Evolutionary conservation across 2,797 vertebrate species (phyloP).

Genomic region (Eospalax fontanierii): DNA sequence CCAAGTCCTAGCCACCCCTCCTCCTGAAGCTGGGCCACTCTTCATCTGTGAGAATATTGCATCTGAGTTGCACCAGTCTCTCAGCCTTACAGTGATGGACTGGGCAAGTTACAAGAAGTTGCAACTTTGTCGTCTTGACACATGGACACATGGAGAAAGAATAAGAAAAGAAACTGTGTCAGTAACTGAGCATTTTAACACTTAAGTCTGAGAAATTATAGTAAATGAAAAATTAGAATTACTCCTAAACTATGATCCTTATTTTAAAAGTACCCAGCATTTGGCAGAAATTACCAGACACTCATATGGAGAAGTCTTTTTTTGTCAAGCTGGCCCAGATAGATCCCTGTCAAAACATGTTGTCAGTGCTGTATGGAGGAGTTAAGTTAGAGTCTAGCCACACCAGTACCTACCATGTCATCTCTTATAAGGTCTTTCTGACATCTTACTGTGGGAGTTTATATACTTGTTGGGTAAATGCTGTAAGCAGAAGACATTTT

Average conservation of each 20-base stretch:
- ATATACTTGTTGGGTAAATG: background rate
- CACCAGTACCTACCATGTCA: background rate
- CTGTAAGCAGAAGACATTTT: background rate
- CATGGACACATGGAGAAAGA: background rate
- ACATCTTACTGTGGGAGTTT: background rate
- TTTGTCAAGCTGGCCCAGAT: constrained; percentile 14
- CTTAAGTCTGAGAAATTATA: constrained; percentile 56
- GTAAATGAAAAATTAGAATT: constrained; percentile 73
- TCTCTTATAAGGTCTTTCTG: constrained; percentile 45
- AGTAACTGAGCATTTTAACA: constrained; percentile 46
- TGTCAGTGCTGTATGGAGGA: background rate
- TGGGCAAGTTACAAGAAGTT: background rate
- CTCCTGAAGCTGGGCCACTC: background rate
- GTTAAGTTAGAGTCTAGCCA: background rate
- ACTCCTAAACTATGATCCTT: constrained; percentile 60
- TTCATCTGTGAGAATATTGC: background rate
- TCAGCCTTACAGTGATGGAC: background rate
- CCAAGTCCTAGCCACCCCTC: background rate
- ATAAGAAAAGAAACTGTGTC: constrained; percentile 58
- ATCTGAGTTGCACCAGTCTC: background rate
- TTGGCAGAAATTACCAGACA: constrained; percentile 46
- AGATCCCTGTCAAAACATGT: constrained; percentile 37
- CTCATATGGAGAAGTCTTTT: constrained; percentile 29
- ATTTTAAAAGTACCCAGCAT: constrained; percentile 64
- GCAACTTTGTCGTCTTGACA: constrained; percentile 41